Conservation (phyloP, 2,888 invertebrate species). For the Lapara coniferarum region DNA sequence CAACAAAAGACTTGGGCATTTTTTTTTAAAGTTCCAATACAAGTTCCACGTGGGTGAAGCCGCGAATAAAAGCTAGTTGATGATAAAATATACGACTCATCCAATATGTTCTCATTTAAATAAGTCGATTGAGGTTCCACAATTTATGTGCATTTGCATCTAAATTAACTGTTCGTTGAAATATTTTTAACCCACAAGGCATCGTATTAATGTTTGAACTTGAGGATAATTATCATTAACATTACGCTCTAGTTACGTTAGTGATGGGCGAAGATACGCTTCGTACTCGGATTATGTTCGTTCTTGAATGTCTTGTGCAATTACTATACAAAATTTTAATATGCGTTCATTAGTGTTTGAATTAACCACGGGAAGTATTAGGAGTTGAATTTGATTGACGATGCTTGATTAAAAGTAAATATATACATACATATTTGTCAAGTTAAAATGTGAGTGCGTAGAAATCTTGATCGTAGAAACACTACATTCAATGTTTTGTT, state of each 20-base stretch:
- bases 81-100: neutral
- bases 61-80: neutral
- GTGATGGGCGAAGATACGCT: constrained; percentile 3
- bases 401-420: too few relatives aligned
- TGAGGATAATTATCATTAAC: constrained; percentile 22
- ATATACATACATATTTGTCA: too few relatives aligned
- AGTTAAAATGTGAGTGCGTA: too few relatives aligned
- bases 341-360: neutral
- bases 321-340: too few relatives aligned
- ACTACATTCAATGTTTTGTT: too few relatives aligned
- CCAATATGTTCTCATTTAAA: constrained; percentile 2
- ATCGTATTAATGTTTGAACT: constrained; percentile 10
- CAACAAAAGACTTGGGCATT: too few relatives aligned
- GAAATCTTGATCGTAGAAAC: too few relatives aligned
- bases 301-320: neutral
- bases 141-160: neutral
- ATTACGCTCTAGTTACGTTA: constrained; percentile 26
- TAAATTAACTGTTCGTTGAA: constrained; percentile 13
- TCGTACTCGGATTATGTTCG: neutral
- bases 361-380: too few relatives aligned
- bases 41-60: too few relatives aligned
- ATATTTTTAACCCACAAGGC: constrained; percentile 7
- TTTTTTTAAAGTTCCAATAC: too few relatives aligned
- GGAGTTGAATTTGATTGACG: too few relatives aligned
- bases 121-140: neutral